Conservation (phyloP, 2,888 invertebrate species). For the Ophioninae sp. region DNA sequence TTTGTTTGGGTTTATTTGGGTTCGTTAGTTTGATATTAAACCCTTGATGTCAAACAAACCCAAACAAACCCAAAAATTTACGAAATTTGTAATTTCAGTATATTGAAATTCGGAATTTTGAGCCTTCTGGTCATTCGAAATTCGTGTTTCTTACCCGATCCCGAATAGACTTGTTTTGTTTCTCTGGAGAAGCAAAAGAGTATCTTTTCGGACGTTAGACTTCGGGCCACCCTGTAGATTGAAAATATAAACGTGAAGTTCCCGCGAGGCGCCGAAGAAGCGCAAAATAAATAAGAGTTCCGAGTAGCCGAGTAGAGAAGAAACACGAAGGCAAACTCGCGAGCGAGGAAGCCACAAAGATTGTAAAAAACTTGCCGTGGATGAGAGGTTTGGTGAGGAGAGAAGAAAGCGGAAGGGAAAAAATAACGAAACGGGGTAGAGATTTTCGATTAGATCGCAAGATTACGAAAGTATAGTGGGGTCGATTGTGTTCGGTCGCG, state of each 20-base stretch:
- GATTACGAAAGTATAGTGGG: conserved; percentile 69
- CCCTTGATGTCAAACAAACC: too few relatives aligned
- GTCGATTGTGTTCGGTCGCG: conserved; percentile 61
- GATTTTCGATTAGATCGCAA: conserved; percentile 68
- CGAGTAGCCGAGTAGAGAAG: conserved; percentile 24
- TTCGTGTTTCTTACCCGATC: too few relatives aligned
- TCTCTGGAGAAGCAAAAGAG: too few relatives aligned
- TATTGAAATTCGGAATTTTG: too few relatives aligned
- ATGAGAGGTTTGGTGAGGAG: neutral
- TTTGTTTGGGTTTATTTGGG: too few relatives aligned
- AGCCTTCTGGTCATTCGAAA: too few relatives aligned
- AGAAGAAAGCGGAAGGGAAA: conserved; percentile 10
- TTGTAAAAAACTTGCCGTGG: neutral
- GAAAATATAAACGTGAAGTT: conserved; percentile 5
- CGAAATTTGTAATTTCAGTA: too few relatives aligned
- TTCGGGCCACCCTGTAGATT: neutral
- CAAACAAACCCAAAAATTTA: too few relatives aligned
- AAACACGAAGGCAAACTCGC: conserved; percentile 19
- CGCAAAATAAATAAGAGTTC: conserved; percentile 52
- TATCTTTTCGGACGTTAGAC: neutral
- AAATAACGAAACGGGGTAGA: conserved; percentile 42
- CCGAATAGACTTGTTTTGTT: too few relatives aligned
- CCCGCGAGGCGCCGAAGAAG: conserved; percentile 32
- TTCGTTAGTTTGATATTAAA: too few relatives aligned
- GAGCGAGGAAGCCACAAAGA: conserved; percentile 42